Percentiles rank a stretch among this genome's conserved stretches.
phyloP scores from a whole-genome alignment of 2,797 vertebrate genomes.

The Anguilla anguilla region DNA sequence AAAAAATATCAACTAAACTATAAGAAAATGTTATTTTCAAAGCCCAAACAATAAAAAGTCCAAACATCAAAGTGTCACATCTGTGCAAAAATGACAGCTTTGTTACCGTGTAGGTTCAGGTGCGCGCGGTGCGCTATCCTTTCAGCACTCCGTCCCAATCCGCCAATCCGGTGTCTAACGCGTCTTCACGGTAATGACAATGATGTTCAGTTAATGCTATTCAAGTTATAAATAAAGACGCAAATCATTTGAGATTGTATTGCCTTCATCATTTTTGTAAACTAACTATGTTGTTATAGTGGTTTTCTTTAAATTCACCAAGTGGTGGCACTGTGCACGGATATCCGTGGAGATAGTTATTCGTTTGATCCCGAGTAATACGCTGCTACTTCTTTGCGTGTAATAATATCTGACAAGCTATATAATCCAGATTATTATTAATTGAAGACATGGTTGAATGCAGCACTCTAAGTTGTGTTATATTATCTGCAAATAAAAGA shows the following conservation, averaged over 20 bases:
- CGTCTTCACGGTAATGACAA: neutral
- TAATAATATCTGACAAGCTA: conserved; percentile 46
- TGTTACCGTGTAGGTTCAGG: neutral
- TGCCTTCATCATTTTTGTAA: neutral
- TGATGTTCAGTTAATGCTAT: neutral
- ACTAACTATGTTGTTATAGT: neutral
- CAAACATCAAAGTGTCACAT: neutral
- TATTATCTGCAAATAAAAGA: conserved; percentile 19
- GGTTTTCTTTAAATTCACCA: conserved; percentile 40
- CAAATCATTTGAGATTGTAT: neutral
- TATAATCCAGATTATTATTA: conserved; percentile 49
- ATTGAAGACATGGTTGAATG: conserved; percentile 35
- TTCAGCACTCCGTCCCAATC: conserved; percentile 35
- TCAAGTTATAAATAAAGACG: neutral
- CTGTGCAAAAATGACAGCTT: neutral
- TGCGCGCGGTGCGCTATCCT: conserved; percentile 33
- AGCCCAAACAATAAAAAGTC: neutral
- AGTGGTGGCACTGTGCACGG: conserved; percentile 56
- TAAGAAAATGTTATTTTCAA: neutral
- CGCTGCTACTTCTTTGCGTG: conserved; percentile 34
- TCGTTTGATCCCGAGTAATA: conserved; percentile 35
- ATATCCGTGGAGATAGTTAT: conserved; percentile 16
- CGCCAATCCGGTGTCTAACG: neutral
- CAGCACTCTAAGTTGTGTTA: conserved; percentile 15
- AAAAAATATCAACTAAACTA: neutral